Conservation (phyloP, 2,888 invertebrate genomes). For the Polydrusus pterygomalis region DNA sequence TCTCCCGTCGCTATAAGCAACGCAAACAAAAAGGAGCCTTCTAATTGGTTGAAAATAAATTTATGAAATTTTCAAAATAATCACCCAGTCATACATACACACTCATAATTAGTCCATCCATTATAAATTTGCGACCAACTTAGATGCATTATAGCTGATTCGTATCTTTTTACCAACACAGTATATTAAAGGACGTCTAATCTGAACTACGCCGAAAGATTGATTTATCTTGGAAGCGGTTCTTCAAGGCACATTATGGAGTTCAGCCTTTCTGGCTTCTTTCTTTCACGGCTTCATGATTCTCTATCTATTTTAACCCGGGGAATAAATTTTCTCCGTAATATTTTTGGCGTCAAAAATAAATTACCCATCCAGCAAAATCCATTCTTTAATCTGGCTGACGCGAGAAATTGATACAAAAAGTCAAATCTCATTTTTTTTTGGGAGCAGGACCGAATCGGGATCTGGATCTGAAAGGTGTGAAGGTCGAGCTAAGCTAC, state of each 20-base stretch:
- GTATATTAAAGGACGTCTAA: background rate
- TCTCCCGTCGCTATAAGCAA: too few relatives aligned
- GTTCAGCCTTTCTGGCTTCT: constrained; percentile 40
- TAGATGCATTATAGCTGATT: too few relatives aligned
- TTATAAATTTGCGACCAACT: too few relatives aligned
- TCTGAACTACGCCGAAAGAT: constrained; percentile 26
- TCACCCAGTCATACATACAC: too few relatives aligned
- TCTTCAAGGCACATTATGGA: constrained; percentile 43
- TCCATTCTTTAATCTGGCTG: constrained; percentile 53
- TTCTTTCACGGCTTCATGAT: constrained; percentile 46
- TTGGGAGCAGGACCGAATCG: constrained; percentile 27
- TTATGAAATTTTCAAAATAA: too few relatives aligned
- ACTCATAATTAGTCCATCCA: too few relatives aligned
- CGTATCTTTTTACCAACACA: too few relatives aligned
- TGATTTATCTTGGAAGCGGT: constrained; percentile 38
- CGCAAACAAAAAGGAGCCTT: too few relatives aligned
- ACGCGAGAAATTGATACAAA: constrained; percentile 51
- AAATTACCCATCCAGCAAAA: constrained; percentile 53
- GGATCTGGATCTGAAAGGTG: too few relatives aligned
- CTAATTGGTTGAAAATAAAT: too few relatives aligned
- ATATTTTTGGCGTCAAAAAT: constrained; percentile 51
- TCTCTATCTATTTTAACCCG: constrained; percentile 43
- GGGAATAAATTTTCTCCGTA: constrained; percentile 46
- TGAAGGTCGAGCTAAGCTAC: too few relatives aligned
- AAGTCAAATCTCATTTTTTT: constrained; percentile 41